Evolutionary conservation across 2,113 vertebrate species (phyloP).

Genomic region (Hyperopisus bebe): DNA sequence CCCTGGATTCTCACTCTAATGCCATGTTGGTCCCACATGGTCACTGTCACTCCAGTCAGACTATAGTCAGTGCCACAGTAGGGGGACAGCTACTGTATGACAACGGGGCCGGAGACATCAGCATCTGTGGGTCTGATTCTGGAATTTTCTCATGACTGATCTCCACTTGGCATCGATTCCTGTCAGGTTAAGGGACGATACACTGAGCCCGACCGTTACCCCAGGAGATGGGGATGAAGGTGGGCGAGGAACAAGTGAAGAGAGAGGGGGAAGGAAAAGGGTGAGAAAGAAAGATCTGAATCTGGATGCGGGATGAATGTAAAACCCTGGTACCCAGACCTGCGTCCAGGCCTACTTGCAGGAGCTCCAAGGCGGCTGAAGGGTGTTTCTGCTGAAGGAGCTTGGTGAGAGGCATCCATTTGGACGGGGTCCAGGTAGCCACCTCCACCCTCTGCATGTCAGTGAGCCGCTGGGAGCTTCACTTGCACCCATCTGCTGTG

Average conservation of each 20-base stretch:
- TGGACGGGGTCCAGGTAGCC: neutral
- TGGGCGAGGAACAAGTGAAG: neutral
- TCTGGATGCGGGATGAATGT: neutral
- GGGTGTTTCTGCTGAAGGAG: neutral
- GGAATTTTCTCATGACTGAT: neutral
- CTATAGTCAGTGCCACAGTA: neutral
- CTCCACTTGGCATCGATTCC: neutral
- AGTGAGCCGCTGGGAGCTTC: neutral
- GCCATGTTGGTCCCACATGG: neutral
- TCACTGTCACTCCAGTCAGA: neutral
- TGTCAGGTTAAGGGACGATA: neutral
- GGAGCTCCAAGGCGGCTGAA: neutral
- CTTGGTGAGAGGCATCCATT: neutral
- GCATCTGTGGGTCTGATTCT: neutral
- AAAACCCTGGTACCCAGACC: neutral
- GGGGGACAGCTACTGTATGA: neutral
- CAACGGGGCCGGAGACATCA: no score
- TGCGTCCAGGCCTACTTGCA: neutral
- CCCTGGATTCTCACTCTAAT: neutral
- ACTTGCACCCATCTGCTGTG: neutral
- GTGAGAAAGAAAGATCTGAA: neutral
- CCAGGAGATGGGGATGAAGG: neutral
- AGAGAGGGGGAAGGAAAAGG: neutral
- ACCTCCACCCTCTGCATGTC: neutral
- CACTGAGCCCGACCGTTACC: neutral